Percentiles rank a stretch among this genome's conserved stretches.
Conservation (phyloP, 2,797 vertebrate genomes). For the Alca torda region DNA sequence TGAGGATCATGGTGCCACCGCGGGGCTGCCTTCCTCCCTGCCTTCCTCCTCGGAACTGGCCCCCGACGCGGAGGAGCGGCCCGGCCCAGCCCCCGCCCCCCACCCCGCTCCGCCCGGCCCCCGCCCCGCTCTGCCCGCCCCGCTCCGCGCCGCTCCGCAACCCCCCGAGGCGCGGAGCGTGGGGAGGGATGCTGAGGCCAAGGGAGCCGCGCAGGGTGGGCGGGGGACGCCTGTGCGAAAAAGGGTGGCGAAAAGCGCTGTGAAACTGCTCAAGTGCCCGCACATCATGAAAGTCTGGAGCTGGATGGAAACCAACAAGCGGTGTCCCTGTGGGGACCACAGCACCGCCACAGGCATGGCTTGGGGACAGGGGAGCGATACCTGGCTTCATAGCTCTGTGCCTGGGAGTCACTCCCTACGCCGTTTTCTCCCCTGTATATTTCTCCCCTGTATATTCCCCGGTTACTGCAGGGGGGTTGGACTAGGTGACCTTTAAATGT, state of each 20-base stretch:
- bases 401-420: neutral
- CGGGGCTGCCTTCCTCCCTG: neutral
- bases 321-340: neutral
- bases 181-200: neutral
- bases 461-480: too few relatives aligned
- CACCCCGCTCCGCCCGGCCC: neutral
- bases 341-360: neutral
- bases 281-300: neutral
- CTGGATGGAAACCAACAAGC: neutral
- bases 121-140: too few relatives aligned
- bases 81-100: neutral
- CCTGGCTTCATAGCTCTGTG: neutral
- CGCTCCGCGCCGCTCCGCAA: too few relatives aligned
- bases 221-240: neutral
- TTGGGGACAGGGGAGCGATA: neutral
- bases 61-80: neutral
- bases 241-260: neutral
- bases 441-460: too few relatives aligned
- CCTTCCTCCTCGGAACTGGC: neutral
- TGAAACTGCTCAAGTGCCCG: neutral
- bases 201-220: too few relatives aligned
- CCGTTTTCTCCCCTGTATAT: neutral
- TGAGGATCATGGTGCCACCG: conserved; percentile 75
- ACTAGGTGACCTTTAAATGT: too few relatives aligned
- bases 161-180: too few relatives aligned